These are phyloP conservation scores for Listrodromus nycthemerus DNA, from an alignment of 2,888 invertebrate species.

Conservation along the genomic window DNA sequence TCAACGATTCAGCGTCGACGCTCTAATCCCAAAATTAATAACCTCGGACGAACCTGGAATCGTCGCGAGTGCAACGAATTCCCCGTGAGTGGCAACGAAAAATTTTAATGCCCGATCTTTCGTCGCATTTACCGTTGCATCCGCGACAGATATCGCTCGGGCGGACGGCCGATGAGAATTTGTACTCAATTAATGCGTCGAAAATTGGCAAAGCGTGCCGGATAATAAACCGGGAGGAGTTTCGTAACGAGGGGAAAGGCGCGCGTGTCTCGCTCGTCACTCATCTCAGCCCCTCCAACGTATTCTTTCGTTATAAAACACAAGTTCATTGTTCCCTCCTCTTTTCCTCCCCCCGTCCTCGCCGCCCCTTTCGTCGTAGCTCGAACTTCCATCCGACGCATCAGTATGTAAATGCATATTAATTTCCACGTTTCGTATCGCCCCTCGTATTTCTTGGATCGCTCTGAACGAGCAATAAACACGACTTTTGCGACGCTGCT, in stretches of 20 bases:
- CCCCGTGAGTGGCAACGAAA: background rate
- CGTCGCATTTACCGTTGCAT: background rate
- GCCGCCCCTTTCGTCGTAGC: background rate
- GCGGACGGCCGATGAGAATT: constrained; percentile 55
- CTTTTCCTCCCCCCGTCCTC: constrained; percentile 63
- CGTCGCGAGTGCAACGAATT: background rate
- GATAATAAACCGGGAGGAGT: constrained; percentile 49
- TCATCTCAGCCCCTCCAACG: constrained; percentile 45
- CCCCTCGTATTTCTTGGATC: constrained; percentile 49
- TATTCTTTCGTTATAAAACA: constrained; percentile 73
- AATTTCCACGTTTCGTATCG: constrained; percentile 55
- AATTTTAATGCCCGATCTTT: background rate
- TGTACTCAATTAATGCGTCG: constrained; percentile 67
- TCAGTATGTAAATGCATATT: constrained; percentile 47
- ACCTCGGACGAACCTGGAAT: background rate
- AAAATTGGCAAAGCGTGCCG: constrained; percentile 58
- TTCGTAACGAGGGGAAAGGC: constrained; percentile 48
- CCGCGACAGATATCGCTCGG: background rate
- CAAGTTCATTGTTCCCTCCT: constrained; percentile 81
- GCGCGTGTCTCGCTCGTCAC: constrained; percentile 61
- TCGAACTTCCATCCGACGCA: constrained; percentile 19
- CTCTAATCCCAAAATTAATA: too few species aligned
- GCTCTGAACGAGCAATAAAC: constrained; percentile 71
- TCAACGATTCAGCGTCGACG: too few species aligned
- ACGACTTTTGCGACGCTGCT: constrained; percentile 68